These are phyloP conservation scores for Calameuta filiformis DNA, from an alignment of 2,888 invertebrate species.

Conservation along the genomic window DNA sequence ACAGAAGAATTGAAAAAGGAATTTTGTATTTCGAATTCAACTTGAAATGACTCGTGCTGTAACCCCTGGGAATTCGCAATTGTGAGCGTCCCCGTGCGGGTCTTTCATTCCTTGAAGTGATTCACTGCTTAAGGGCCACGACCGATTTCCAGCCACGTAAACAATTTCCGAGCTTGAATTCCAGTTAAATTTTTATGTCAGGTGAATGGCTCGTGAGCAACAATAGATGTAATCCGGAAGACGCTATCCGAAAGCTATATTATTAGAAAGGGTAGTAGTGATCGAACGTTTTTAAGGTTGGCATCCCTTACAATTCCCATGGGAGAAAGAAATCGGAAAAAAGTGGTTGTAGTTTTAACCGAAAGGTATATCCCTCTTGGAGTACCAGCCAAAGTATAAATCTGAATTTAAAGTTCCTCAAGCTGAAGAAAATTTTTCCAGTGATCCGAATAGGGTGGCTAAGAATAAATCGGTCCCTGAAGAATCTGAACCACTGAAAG, in stretches of 20 bases:
- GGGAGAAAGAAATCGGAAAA: neutral
- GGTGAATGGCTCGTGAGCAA: neutral
- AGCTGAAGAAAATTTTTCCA: neutral
- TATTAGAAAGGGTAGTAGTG: neutral
- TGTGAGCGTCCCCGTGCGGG: neutral
- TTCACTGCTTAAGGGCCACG: neutral
- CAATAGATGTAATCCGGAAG: neutral
- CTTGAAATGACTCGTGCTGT: neutral
- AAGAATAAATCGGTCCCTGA: neutral
- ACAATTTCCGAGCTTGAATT: neutral
- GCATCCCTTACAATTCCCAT: neutral
- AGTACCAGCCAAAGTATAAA: neutral
- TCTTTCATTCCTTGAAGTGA: neutral
- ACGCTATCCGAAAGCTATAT: neutral
- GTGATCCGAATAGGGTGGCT: neutral
- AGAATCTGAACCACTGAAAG: neutral
- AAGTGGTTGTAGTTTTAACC: neutral
- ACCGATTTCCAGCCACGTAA: neutral
- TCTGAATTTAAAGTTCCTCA: neutral
- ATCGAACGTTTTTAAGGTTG: neutral
- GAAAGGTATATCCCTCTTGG: neutral
- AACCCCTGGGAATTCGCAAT: neutral
- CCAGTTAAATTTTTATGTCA: neutral
- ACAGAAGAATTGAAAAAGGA: neutral
- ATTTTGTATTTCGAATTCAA: neutral